Conservation (phyloP, 2,888 invertebrate species). For the Panopea generosa region DNA sequence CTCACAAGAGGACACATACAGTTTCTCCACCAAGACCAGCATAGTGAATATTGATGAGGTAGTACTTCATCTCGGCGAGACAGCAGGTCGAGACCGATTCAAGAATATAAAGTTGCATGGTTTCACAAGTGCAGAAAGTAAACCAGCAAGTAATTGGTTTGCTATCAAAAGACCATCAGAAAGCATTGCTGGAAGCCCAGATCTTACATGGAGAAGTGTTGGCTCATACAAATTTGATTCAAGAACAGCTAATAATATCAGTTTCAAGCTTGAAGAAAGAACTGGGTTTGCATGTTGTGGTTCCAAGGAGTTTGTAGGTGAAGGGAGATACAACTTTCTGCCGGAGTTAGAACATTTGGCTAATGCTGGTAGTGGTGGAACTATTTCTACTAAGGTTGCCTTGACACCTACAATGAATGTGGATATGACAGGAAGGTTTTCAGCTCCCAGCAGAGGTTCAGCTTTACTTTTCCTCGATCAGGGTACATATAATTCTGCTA, state of each 20-base stretch:
- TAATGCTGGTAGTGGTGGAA: slow-evolving; percentile 1
- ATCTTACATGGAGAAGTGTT: slow-evolving; percentile 9
- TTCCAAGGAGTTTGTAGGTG: slow-evolving; percentile 9
- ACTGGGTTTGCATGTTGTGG: slow-evolving; percentile 27
- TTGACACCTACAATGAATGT: background rate
- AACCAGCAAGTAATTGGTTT: background rate
- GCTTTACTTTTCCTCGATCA: slow-evolving; percentile 32
- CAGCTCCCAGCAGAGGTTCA: slow-evolving; percentile 25
- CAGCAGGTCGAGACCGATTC: background rate
- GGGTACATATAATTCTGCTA: slow-evolving; percentile 37
- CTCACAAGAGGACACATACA: slow-evolving; percentile 70
- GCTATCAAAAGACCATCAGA: background rate
- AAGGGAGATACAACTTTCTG: slow-evolving; percentile 36
- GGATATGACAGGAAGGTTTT: slow-evolving; percentile 31
- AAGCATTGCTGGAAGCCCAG: background rate
- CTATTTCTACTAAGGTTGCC: background rate
- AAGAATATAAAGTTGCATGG: background rate
- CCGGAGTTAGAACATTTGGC: slow-evolving; percentile 19
- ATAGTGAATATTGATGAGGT: slow-evolving; percentile 38
- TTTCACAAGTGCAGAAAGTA: background rate
- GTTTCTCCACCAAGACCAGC: slow-evolving; percentile 67
- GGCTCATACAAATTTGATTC: slow-evolving; percentile 23
- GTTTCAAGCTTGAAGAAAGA: slow-evolving; percentile 1
- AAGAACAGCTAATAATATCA: slow-evolving; percentile 14
- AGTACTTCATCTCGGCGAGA: background rate